Evolutionary conservation across 1,140 invertebrate genomes (phyloP), one percentile per base, ranked within the genome.

Genomic region (Hyphantria cunea): DNA sequence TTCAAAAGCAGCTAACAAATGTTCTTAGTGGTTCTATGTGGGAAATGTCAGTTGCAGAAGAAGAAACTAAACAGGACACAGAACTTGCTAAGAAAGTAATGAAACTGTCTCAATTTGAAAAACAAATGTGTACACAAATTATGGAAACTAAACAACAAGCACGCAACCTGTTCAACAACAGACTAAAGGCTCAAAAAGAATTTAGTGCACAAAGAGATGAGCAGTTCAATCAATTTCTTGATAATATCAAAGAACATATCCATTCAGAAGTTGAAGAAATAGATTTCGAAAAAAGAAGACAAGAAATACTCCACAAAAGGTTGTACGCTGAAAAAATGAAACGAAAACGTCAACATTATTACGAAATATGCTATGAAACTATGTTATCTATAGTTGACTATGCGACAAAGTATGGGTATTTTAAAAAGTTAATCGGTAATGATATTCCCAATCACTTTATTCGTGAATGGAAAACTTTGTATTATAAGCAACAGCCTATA

Each of bases 81-180:
- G 75, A 87, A n/a, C 76, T 93, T 11, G 90, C 90, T 0, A 86
- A 90, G 56, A 92, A 92, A 66, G 85, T 94, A 3, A 73, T 93
- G 65, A 91, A 92, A 67, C 89, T 94, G 52, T 93, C 93, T 1
- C 84, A 91, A 17, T 94, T 93, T 74, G 94, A 94, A 65, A 94
- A 94, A 72, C 92, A 93, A 78, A 92, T 94, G 79, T 84, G 92
- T 32, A 91, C 89, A 32, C 93, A 93, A 80, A 77, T 94, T 34
- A 91, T 92, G 73, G 92, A 93, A 70, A 91, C 93, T 0, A 91
- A 92, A 13, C 82, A 92, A 31, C 88, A 93, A 66, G 92, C 91
- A 32, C 82, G 91, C 9, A 85, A 89, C 56, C 89, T 94, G 54
- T 68, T 86, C 0, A 78, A 89, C 51, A 93, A 93, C 70, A 87